A percentile compares a stretch with the other conserved stretches of the same genome.
Evolutionary conservation across 2,888 invertebrate species (phyloP).

Genomic region (Drosophila paramelanica): DNA sequence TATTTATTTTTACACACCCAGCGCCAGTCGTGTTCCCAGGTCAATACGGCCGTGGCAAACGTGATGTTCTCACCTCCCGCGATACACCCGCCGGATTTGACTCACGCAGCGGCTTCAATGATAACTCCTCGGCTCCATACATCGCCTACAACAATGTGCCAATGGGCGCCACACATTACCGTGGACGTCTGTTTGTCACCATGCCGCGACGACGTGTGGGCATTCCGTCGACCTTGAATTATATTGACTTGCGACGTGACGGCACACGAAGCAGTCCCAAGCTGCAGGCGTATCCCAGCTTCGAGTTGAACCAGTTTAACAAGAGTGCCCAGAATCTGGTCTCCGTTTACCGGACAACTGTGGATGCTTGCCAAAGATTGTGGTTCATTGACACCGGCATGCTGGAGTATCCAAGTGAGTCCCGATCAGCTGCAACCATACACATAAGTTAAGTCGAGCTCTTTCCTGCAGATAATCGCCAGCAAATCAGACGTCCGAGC

Average conservation of each 20-base stretch:
- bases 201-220: constrained; percentile 89
- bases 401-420: constrained; percentile 88
- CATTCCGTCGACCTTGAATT: constrained; percentile 88
- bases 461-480: constrained; percentile 74
- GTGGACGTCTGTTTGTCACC: constrained; percentile 89
- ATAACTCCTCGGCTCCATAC: constrained; percentile 54
- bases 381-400: constrained; percentile 93
- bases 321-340: constrained; percentile 85
- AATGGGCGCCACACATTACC: constrained; percentile 82
- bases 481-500: constrained; percentile 87
- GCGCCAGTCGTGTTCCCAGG: constrained; percentile 63
- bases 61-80: constrained; percentile 62
- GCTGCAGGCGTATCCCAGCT: constrained; percentile 82
- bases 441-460: not conserved
- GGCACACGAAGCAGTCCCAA: constrained; percentile 75
- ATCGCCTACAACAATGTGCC: constrained; percentile 84
- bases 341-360: constrained; percentile 90
- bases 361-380: constrained; percentile 90
- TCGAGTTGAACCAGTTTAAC: constrained; percentile 78
- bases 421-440: not conserved
- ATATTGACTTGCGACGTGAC: constrained; percentile 83
- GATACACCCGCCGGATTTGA: constrained; percentile 41
- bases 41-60: constrained; percentile 25
- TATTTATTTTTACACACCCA: constrained; percentile 16
- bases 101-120: constrained; percentile 14